These are phyloP conservation scores for Rousettus madagascariensis DNA, from an alignment of 2,797 vertebrate genomes.

Conservation along the genomic window DNA sequence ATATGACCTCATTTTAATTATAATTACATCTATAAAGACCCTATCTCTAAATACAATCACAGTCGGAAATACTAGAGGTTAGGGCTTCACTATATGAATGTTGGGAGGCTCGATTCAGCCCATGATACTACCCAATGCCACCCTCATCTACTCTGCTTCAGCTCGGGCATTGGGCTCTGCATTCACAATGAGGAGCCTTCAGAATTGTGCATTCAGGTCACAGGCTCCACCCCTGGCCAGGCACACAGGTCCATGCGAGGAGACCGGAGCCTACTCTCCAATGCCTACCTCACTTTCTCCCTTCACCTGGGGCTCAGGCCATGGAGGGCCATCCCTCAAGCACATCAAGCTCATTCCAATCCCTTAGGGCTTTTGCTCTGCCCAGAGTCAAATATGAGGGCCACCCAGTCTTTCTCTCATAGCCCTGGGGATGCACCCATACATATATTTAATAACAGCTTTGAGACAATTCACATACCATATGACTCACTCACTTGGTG, in stretches of 20 bases:
- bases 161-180: too few species aligned
- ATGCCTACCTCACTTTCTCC: neutral
- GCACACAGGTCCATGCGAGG: neutral
- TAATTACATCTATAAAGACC: neutral
- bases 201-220: neutral
- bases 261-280: neutral
- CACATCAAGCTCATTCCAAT: fast-evolving
- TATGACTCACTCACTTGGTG: neutral
- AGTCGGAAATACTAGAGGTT: neutral
- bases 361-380: neutral
- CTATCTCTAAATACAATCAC: neutral
- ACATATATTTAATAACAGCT: neutral
- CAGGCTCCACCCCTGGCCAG: fast-evolving
- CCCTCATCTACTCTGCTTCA: neutral
- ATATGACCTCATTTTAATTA: neutral
- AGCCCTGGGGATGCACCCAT: too few species aligned
- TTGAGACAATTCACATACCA: neutral
- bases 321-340: neutral
- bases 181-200: too few species aligned
- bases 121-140: neutral
- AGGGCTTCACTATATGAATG: neutral
- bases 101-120: neutral
- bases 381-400: neutral
- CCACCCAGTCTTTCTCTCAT: neutral
- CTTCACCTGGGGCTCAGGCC: neutral